Evolutionary conservation across 1,140 invertebrate species (phyloP).

Genomic region (Drosophila navojoa): DNA sequence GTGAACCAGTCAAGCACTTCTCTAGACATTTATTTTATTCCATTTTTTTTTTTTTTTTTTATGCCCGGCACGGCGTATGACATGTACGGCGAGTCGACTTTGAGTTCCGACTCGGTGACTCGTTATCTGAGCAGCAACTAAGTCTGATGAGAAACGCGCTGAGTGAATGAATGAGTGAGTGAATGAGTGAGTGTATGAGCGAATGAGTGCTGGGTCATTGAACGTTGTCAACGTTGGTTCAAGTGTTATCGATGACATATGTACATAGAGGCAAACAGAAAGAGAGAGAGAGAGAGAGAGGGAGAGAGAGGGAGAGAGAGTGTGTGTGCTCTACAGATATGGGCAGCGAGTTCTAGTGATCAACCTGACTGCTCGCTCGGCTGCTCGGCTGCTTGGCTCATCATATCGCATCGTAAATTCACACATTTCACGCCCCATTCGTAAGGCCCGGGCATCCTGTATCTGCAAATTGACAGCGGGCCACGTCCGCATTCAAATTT

Average conservation of each 20-base stretch:
- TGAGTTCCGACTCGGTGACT: conserved; percentile 2
- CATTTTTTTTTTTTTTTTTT: conserved; percentile 3
- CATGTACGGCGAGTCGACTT: conserved; percentile 23
- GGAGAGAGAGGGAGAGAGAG: background rate
- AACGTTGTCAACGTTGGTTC: conserved; percentile 56
- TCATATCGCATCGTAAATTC: conserved; percentile 67
- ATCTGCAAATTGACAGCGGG: conserved; percentile 68
- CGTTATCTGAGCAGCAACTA: conserved; percentile 38
- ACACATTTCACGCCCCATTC: conserved; percentile 74
- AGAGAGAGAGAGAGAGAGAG: background rate
- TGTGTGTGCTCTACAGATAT: background rate
- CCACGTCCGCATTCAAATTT: conserved; percentile 71
- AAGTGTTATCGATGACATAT: conserved; percentile 35
- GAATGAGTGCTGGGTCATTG: conserved; percentile 56
- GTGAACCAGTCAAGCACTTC: conserved; percentile 12
- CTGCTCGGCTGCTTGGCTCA: conserved; percentile 22
- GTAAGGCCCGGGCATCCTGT: conserved; percentile 59
- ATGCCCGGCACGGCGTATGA: conserved; percentile 9
- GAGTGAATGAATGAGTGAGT: conserved; percentile 28
- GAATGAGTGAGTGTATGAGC: conserved; percentile 16
- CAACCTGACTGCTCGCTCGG: conserved; percentile 50
- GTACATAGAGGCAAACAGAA: conserved; percentile 7
- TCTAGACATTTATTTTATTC: conserved; percentile 5
- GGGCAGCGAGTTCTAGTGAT: conserved; percentile 8
- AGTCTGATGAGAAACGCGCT: conserved; percentile 28